These are phyloP conservation scores for Pyrrhia umbra DNA, from an alignment of 2,888 invertebrate species.

Conservation along the genomic window DNA sequence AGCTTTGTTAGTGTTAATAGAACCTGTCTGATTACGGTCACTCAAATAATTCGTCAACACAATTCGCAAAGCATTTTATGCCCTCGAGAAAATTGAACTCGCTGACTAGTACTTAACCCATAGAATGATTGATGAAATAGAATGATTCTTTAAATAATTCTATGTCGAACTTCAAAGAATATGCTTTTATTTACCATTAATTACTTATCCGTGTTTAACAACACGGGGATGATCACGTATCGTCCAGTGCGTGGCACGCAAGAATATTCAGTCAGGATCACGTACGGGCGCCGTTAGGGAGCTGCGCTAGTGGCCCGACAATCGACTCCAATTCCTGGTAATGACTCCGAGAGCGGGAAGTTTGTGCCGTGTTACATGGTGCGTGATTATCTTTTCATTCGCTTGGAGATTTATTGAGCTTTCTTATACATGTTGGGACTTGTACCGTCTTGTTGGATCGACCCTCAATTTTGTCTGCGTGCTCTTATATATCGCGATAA, in stretches of 20 bases:
- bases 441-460: neutral
- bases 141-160: no score
- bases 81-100: no score
- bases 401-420: constrained; percentile 17
- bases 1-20: no score
- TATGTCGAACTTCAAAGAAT: no score
- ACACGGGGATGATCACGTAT: constrained; percentile 53
- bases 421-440: neutral
- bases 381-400: constrained; percentile 50
- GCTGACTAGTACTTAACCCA: no score
- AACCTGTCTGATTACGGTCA: no score
- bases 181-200: neutral
- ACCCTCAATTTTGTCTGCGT: no score
- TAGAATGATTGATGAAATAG: no score
- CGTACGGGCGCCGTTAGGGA: constrained; percentile 53
- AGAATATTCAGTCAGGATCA: constrained; percentile 49
- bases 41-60: no score
- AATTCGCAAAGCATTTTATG: no score
- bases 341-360: constrained; percentile 53
- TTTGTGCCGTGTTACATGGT: constrained; percentile 46
- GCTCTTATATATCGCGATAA: no score
- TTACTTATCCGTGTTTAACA: constrained; percentile 8
- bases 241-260: constrained; percentile 40
- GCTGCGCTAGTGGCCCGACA: constrained; percentile 41
- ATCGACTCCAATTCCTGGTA: constrained; percentile 50